A percentile compares a stretch with the other conserved stretches of the same genome.
Evolutionary conservation across 2,797 vertebrate species (phyloP).

Genomic region (Discoglossus pictus): DNA sequence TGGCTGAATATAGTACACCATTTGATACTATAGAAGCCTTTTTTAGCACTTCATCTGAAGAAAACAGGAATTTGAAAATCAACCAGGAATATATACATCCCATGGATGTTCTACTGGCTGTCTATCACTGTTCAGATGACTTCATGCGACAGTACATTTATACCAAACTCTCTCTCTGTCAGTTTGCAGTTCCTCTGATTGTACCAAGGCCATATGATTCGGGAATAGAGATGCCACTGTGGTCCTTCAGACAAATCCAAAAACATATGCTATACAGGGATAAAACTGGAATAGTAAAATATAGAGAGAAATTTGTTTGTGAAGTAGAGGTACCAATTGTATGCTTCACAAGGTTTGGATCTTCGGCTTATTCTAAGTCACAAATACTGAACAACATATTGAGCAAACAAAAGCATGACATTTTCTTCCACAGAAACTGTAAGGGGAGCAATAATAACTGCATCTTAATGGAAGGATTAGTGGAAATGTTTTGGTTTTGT

Average conservation of each 20-base stretch:
- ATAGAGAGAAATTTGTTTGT: constrained; percentile 59
- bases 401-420: constrained; percentile 57
- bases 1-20: accelerated
- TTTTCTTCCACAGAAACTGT: constrained; percentile 62
- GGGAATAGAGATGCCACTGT: constrained; percentile 67
- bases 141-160: constrained; percentile 69
- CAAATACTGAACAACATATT: constrained; percentile 62
- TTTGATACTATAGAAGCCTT: constrained; percentile 24
- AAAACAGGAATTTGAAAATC: accelerated
- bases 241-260: constrained; percentile 60
- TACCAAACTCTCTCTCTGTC: constrained; percentile 69
- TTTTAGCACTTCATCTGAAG: neutral
- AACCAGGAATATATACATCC: constrained; percentile 55
- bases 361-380: constrained; percentile 65
- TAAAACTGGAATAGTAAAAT: constrained; percentile 37
- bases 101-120: constrained; percentile 75
- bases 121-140: constrained; percentile 70
- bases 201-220: constrained; percentile 64
- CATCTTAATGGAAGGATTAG: constrained; percentile 69
- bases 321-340: constrained; percentile 66
- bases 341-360: constrained; percentile 70
- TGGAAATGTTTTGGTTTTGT: constrained; percentile 79
- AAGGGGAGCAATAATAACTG: constrained; percentile 55
- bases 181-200: constrained; percentile 75
- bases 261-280: constrained; percentile 52